A percentile compares a stretch with the other conserved stretches of the same genome.
These are phyloP conservation scores for Drosophila anomalata DNA, from an alignment of 2,888 invertebrate species.

Conservation along the genomic window DNA sequence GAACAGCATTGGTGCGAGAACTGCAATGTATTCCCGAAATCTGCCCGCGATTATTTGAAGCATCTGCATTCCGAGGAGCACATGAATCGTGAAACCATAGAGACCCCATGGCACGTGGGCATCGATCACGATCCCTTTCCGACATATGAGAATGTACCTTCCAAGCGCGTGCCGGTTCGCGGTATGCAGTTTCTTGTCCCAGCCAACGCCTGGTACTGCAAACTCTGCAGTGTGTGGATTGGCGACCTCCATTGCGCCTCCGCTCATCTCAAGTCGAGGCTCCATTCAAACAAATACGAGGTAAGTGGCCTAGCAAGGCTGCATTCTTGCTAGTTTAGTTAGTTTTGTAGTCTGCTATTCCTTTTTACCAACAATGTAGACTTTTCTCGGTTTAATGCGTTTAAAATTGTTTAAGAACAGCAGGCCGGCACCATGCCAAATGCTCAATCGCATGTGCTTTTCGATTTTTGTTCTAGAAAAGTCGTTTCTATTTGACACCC, in stretches of 20 bases:
- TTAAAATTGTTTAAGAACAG: not conserved
- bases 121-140: constrained; percentile 86
- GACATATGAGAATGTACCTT: constrained; percentile 88
- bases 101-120: constrained; percentile 83
- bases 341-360: no score
- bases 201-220: constrained; percentile 95
- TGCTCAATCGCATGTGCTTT: not conserved
- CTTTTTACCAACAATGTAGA: not conserved
- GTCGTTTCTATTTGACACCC: not conserved
- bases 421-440: not conserved
- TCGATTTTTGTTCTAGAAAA: not conserved
- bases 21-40: constrained; percentile 93
- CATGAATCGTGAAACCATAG: constrained; percentile 84
- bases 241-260: constrained; percentile 95
- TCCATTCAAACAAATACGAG: constrained; percentile 91
- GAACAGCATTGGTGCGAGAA: constrained; percentile 96
- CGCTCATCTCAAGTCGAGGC: constrained; percentile 91
- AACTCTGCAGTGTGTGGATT: constrained; percentile 93
- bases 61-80: constrained; percentile 93
- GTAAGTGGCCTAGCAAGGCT: constrained; percentile 85
- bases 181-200: constrained; percentile 95
- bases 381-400: not conserved
- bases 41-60: constrained; percentile 93
- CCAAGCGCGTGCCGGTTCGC: constrained; percentile 92
- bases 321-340: no score